Evolutionary conservation across 2,113 vertebrate species (phyloP), one percentile per base, ranked within the genome.

Genomic region (Pseudolaguvia tuberculata): DNA sequence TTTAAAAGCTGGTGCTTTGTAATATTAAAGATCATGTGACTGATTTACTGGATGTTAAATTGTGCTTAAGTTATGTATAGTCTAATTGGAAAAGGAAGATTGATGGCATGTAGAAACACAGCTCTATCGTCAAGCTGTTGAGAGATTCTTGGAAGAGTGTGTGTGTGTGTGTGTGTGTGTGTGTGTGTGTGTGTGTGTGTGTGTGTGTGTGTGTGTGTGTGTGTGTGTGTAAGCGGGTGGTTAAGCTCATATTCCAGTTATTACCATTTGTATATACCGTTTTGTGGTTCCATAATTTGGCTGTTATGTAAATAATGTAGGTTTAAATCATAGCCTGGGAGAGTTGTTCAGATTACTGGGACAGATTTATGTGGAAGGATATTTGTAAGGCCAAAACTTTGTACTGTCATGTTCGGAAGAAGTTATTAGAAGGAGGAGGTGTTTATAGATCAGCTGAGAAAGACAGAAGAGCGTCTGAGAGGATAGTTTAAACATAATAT

Each of bases 121-220:
- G 31, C 18, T 74, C 50, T 66, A 14, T 74, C 42, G 53, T 45
- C 5, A 66, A 68, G 53, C 53, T 50, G 55, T 58, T 68, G 65
- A 76, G 21, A 23, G 45, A 15, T 76, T 57, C 45, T 50, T 57
- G 63, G 65, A 23, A 21, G 42, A 13, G 21, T 20, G n/a, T 20
- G 11, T 25, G 17, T 50, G 6, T n/a, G 27, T 15, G 2, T 25
- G 59, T 20, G 69, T 20, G 21, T 20, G n/a, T 20, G 11, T 25
- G 17, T 50, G 6, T n/a, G 27, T 15, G 2, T 25, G 59, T 20
- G 69, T 20, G 21, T 20, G n/a, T 20, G 11, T 25, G 17, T 50
- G 6, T n/a, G 27, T 15, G 2, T 25, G 59, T 20, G 69, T 20
- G 21, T 20, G n/a, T 20, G 11, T 25, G 17, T 50, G n/a, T n/a